phyloP scores from a whole-genome alignment of 1,140 invertebrate genomes.

The Trinorchestia longiramus region DNA sequence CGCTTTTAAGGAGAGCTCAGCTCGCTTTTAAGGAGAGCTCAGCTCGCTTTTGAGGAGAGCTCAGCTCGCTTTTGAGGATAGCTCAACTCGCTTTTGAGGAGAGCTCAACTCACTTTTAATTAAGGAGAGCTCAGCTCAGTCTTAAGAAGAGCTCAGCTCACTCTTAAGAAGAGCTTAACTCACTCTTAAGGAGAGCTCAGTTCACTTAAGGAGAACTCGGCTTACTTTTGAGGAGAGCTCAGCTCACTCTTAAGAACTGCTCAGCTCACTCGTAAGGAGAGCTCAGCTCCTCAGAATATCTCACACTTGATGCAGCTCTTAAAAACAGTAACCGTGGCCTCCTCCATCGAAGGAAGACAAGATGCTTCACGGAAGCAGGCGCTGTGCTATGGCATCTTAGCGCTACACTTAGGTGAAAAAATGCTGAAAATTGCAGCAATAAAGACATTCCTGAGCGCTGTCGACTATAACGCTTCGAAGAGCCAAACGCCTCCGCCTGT shows the following conservation, averaged over 20 bases:
- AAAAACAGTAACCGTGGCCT: neutral
- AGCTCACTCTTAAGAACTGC: neutral
- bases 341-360: neutral
- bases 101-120: no score
- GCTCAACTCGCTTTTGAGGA: no score
- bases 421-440: neutral
- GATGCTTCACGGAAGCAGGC: neutral
- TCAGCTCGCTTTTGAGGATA: no score
- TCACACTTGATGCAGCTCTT: neutral
- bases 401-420: neutral
- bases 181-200: neutral
- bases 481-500: neutral
- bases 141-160: no score
- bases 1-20: no score
- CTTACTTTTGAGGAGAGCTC: neutral
- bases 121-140: no score
- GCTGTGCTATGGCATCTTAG: neutral
- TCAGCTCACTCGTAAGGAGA: neutral
- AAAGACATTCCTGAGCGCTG: neutral
- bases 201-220: no score
- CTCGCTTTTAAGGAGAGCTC: no score
- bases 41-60: no score
- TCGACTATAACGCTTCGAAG: neutral
- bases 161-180: neutral
- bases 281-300: neutral